A percentile compares a stretch with the other conserved stretches of the same genome.
phyloP scores from a whole-genome alignment of 35 echinoderm and acorn worm genomes.

The Amphiura filiformis region DNA sequence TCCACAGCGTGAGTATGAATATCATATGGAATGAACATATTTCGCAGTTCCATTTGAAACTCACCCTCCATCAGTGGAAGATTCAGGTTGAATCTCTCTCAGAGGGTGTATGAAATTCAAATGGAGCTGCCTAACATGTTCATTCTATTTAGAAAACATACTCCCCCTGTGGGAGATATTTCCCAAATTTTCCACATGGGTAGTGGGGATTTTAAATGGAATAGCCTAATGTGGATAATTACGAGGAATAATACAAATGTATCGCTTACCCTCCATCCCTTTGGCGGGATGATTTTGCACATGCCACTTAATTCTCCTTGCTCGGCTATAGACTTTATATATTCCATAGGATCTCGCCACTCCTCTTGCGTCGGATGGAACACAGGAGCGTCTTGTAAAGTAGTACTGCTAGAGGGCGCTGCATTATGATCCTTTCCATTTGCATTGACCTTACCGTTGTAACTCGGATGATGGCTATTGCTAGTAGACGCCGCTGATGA shows the following conservation, averaged over 20 bases:
- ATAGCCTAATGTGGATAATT: too few relatives aligned
- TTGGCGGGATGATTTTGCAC: slow-evolving; percentile 91
- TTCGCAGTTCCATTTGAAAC: too few relatives aligned
- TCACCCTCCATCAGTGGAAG: too few relatives aligned
- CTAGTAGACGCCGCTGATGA: not conserved
- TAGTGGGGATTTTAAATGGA: too few relatives aligned
- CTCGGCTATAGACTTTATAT: slow-evolving; percentile 48
- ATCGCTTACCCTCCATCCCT: slow-evolving; percentile 76
- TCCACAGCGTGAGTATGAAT: too few relatives aligned
- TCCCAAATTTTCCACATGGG: not conserved
- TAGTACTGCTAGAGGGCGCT: slow-evolving; percentile 37
- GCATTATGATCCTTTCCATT: not conserved
- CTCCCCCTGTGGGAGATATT: not conserved
- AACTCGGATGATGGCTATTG: too few relatives aligned
- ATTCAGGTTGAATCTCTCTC: too few relatives aligned
- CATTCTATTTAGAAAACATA: not conserved
- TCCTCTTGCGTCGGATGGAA: slow-evolving; percentile 61
- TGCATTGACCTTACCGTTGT: too few relatives aligned
- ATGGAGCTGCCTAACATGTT: too few relatives aligned
- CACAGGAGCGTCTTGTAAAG: slow-evolving; percentile 58
- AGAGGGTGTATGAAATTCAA: too few relatives aligned
- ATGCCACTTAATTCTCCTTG: slow-evolving; percentile 61
- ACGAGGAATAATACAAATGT: too few relatives aligned
- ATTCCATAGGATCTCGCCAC: slow-evolving; percentile 82
- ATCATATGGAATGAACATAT: too few relatives aligned